These are phyloP conservation scores for Tadarida brasiliensis DNA, from an alignment of 2,797 vertebrate species.

Conservation along the genomic window DNA sequence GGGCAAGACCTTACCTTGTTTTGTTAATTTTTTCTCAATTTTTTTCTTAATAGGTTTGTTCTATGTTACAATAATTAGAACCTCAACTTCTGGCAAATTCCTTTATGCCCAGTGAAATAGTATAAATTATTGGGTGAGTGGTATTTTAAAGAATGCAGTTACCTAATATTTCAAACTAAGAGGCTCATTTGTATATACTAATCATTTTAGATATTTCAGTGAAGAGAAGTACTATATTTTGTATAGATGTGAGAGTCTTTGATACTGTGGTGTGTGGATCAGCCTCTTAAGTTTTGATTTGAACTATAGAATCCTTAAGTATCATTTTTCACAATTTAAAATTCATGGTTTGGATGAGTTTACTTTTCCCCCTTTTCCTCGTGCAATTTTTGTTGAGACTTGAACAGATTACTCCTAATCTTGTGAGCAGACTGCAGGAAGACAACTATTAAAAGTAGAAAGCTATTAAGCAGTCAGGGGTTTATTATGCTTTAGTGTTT, in stretches of 20 bases:
- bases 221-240: neutral
- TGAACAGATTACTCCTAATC: conserved; percentile 76
- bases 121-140: conserved; percentile 36
- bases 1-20: neutral
- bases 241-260: conserved; percentile 10
- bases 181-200: neutral
- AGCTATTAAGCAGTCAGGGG: conserved; percentile 87
- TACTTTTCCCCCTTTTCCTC: conserved; percentile 27
- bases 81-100: neutral
- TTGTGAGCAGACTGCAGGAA: conserved; percentile 83
- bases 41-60: conserved; percentile 19
- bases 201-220: neutral
- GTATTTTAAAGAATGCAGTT: conserved; percentile 43
- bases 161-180: conserved; percentile 46
- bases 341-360: conserved; percentile 39
- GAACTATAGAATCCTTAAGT: conserved; percentile 10
- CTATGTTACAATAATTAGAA: neutral
- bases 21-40: neutral
- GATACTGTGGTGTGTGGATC: neutral
- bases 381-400: conserved; percentile 75
- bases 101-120: neutral
- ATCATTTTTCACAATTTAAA: conserved; percentile 68
- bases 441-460: conserved; percentile 87
- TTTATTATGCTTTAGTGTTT: conserved; percentile 90
- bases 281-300: conserved; percentile 51